A percentile compares a stretch with the other conserved stretches of the same genome.
Conservation (phyloP, 2,888 invertebrate species). For the Operophtera brumata region DNA sequence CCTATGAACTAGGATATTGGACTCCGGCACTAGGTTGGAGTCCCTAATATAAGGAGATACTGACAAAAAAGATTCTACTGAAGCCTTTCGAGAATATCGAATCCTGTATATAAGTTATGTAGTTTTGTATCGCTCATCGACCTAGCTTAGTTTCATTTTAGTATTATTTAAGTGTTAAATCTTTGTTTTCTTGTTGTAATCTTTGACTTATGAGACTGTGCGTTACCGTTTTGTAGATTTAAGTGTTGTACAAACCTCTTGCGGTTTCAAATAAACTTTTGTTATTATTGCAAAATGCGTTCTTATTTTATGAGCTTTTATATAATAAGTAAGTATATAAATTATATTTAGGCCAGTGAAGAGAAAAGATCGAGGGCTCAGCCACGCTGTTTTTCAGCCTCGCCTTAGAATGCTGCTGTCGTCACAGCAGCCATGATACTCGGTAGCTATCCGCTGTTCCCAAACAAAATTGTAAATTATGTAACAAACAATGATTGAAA, state of each 20-base stretch:
- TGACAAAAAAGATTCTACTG: not conserved
- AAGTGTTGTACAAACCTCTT: conserved; percentile 72
- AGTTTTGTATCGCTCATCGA: conserved; percentile 3
- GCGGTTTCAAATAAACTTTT: conserved; percentile 51
- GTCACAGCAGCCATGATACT: no score
- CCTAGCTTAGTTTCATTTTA: not conserved
- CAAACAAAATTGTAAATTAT: no score
- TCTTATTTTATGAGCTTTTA: conserved; percentile 17
- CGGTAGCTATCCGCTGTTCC: no score
- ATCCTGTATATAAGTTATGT: not conserved
- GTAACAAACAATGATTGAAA: no score
- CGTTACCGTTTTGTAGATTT: conserved; percentile 44
- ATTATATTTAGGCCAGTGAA: no score
- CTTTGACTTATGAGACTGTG: conserved; percentile 36
- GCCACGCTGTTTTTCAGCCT: no score
- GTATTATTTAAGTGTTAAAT: conserved; percentile 6
- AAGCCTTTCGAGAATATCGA: not conserved
- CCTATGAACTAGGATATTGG: no score
- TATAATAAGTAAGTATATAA: no score
- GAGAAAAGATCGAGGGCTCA: no score
- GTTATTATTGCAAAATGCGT: conserved; percentile 14
- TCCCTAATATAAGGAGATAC: no score
- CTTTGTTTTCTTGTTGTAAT: conserved; percentile 30
- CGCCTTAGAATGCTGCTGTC: no score
- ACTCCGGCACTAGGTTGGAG: no score